These are phyloP conservation scores for Pyxicephalus adspersus DNA, from an alignment of 2,113 vertebrate species.

Conservation along the genomic window DNA sequence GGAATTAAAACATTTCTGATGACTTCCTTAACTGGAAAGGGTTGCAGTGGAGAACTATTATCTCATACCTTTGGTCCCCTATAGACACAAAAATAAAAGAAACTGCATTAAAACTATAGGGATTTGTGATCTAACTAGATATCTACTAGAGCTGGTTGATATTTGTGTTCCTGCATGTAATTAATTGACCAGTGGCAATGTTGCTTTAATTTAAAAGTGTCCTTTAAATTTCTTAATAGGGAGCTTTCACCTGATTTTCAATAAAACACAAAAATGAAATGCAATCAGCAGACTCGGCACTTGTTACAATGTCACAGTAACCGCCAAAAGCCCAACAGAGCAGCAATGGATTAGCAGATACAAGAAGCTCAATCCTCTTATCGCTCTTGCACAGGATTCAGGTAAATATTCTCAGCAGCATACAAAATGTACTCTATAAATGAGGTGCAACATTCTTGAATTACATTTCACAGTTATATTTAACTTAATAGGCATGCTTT, in stretches of 20 bases:
- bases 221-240: too few relatives aligned
- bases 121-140: too few relatives aligned
- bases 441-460: background rate
- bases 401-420: slow-evolving; percentile 28
- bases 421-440: background rate
- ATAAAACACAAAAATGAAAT: slow-evolving; percentile 1
- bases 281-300: slow-evolving; percentile 4
- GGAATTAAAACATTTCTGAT: too few relatives aligned
- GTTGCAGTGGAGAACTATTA: too few relatives aligned
- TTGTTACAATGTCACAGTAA: slow-evolving; percentile 18
- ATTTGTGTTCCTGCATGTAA: background rate
- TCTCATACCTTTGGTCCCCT: too few relatives aligned
- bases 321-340: slow-evolving; percentile 13
- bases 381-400: slow-evolving; percentile 38
- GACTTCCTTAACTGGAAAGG: too few relatives aligned
- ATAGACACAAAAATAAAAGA: too few relatives aligned
- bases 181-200: background rate
- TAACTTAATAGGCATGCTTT: background rate
- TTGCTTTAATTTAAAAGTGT: background rate
- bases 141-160: background rate
- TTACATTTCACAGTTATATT: background rate
- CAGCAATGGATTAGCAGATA: slow-evolving; percentile 40
- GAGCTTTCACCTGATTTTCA: background rate
- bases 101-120: too few relatives aligned
- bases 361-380: slow-evolving; percentile 43